Percentiles rank a stretch among this genome's conserved stretches.
phyloP scores from a whole-genome alignment of 1,140 invertebrate genomes.

The Phymorhynchus buccinoides region DNA sequence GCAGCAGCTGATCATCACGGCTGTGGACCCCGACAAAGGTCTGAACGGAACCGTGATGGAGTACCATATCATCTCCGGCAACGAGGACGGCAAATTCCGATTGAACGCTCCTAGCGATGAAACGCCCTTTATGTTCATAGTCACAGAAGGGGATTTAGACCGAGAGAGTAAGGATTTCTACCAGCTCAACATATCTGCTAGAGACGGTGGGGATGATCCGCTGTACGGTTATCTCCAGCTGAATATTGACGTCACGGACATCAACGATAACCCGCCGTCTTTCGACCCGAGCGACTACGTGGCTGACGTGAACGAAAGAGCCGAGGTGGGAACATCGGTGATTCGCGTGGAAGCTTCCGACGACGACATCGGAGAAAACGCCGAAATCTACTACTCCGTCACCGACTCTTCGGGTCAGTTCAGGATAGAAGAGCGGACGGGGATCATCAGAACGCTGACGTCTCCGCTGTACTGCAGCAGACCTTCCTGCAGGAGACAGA shows the following conservation, averaged over 20 bases:
- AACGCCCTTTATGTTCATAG: conserved; percentile 57
- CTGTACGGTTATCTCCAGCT: conserved; percentile 80
- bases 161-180: conserved; percentile 85
- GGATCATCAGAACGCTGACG: conserved; percentile 60
- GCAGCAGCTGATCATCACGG: conserved; percentile 79
- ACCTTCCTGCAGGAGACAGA: conserved; percentile 44
- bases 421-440: conserved; percentile 62
- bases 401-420: conserved; percentile 66
- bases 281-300: conserved; percentile 82
- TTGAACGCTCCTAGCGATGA: conserved; percentile 48
- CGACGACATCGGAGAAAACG: conserved; percentile 65
- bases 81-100: conserved; percentile 57
- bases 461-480: conserved; percentile 57
- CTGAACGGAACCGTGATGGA: conserved; percentile 54
- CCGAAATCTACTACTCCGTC: conserved; percentile 81
- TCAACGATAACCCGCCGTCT: conserved; percentile 92
- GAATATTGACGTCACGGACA: conserved; percentile 92
- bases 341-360: conserved; percentile 59
- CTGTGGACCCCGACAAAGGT: conserved; percentile 77
- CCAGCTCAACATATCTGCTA: conserved; percentile 85
- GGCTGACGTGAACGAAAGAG: conserved; percentile 59
- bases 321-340: conserved; percentile 55
- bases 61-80: conserved; percentile 60
- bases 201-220: conserved; percentile 82
- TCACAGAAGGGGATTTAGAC: conserved; percentile 85